Conservation (phyloP, 2,797 vertebrate genomes). For the Epinephelus awoara region DNA sequence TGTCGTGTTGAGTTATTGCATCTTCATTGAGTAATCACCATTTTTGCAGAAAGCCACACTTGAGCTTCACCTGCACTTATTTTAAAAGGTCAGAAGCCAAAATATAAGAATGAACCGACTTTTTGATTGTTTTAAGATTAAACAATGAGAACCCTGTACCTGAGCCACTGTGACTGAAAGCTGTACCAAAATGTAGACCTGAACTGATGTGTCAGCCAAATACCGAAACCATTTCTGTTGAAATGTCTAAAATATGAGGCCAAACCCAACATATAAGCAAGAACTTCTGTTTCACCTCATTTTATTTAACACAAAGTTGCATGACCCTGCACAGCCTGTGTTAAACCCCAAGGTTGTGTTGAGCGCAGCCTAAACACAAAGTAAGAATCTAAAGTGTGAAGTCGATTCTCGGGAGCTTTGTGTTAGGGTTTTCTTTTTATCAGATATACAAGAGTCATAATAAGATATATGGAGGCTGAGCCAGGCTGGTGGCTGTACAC, state of each 20-base stretch:
- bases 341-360: conserved; percentile 6
- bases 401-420: conserved; percentile 3
- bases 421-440: not conserved
- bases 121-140: conserved; percentile 46
- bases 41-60: conserved; percentile 33
- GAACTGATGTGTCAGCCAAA: conserved; percentile 23
- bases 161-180: conserved; percentile 30
- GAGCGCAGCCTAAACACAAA: conserved; percentile 33
- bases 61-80: conserved; percentile 12
- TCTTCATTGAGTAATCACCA: not conserved
- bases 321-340: conserved; percentile 13
- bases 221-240: conserved; percentile 11
- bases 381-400: conserved; percentile 8
- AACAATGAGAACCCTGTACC: conserved; percentile 43
- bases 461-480: conserved; percentile 28
- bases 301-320: conserved; percentile 13
- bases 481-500: conserved; percentile 20
- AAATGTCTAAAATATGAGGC: conserved; percentile 15
- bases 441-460: conserved; percentile 33
- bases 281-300: conserved; percentile 14
- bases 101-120: not conserved
- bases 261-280: not conserved
- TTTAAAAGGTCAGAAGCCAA: conserved; percentile 14
- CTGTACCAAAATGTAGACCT: conserved; percentile 32
- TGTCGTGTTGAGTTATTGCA: conserved; percentile 18